Evolutionary conservation across 2,888 invertebrate genomes (phyloP).

Genomic region (Lasioglossum lativentre): DNA sequence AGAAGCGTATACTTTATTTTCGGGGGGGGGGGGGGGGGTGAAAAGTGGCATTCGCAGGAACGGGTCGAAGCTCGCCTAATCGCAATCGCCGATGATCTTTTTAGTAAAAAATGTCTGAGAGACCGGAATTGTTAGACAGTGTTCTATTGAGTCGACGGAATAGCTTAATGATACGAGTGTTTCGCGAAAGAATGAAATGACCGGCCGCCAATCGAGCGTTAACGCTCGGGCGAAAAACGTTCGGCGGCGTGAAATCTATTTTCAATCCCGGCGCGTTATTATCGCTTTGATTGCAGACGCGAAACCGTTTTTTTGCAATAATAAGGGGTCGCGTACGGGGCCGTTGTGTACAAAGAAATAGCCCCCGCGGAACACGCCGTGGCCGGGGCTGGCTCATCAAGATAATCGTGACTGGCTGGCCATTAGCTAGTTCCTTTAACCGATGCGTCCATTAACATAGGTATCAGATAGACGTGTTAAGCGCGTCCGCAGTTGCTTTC

Average conservation of each 20-base stretch:
- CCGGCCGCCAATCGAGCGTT: background rate
- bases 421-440: conserved; percentile 60
- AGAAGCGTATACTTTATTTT: background rate
- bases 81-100: background rate
- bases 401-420: conserved; percentile 58
- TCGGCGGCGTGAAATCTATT: background rate
- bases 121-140: background rate
- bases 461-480: conserved; percentile 67
- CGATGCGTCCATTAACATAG: conserved; percentile 66
- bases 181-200: background rate
- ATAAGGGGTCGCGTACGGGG: conserved; percentile 19
- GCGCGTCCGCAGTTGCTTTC: conserved; percentile 47
- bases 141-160: background rate
- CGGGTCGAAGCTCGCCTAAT: background rate
- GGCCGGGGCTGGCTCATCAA: conserved; percentile 47
- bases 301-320: conserved; percentile 33
- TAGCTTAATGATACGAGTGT: background rate
- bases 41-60: background rate
- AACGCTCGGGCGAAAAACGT: background rate
- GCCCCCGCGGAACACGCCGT: conserved; percentile 10
- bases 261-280: conserved; percentile 15
- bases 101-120: background rate
- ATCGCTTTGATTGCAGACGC: conserved; percentile 26
- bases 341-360: conserved; percentile 43
- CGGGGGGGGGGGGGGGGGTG: background rate